A percentile compares a stretch with the other conserved stretches of the same genome.
Conservation (phyloP, 2,888 invertebrate species). For the Drosophila imparisetae region DNA sequence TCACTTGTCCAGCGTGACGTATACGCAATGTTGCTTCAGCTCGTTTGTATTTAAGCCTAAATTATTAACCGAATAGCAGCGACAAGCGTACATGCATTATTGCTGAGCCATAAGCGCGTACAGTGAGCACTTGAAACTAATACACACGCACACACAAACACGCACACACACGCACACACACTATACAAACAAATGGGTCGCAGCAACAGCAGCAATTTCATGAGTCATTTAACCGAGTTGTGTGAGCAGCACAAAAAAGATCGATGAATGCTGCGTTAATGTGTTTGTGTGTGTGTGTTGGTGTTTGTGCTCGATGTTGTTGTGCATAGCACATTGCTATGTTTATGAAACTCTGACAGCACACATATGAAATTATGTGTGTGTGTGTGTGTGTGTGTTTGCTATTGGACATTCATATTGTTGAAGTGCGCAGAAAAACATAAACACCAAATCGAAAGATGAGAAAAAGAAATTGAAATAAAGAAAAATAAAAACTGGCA, state of each 20-base stretch:
- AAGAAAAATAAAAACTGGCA: conserved; percentile 64
- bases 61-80: conserved; percentile 68
- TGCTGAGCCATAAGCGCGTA: conserved; percentile 71
- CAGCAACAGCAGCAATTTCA: conserved; percentile 70
- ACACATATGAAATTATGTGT: conserved; percentile 16
- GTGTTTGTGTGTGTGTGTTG: conserved; percentile 4
- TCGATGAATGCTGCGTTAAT: conserved; percentile 63
- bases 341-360: conserved; percentile 60
- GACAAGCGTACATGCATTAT: conserved; percentile 65
- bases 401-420: conserved; percentile 61
- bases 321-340: conserved; percentile 69
- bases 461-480: conserved; percentile 35
- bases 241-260: conserved; percentile 62
- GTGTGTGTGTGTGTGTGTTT: conserved; percentile 17
- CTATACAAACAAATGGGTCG: conserved; percentile 69
- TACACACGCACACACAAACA: conserved; percentile 39
- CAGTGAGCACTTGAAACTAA: conserved; percentile 72
- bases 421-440: conserved; percentile 73
- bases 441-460: conserved; percentile 70
- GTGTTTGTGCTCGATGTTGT: conserved; percentile 20
- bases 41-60: conserved; percentile 76
- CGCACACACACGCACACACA: conserved; percentile 9
- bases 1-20: conserved; percentile 64
- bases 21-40: conserved; percentile 62
- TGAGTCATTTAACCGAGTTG: conserved; percentile 78